phyloP scores from a whole-genome alignment of 2,888 invertebrate species.

The Cephalotes varians region DNA sequence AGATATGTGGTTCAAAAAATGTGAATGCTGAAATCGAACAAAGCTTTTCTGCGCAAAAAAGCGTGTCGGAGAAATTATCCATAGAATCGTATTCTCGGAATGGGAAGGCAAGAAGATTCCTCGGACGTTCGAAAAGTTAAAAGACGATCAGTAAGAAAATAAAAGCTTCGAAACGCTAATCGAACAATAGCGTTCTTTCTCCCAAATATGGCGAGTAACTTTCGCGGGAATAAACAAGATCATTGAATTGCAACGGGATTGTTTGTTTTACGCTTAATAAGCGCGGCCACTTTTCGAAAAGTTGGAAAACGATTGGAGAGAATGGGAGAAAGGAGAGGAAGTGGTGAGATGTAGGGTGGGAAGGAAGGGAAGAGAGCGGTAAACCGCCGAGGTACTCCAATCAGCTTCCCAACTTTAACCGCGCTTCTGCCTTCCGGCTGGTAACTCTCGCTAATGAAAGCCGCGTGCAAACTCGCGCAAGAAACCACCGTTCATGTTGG shows the following conservation, averaged over 20 bases:
- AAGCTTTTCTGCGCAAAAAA: not conserved
- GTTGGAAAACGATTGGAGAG: constrained; percentile 36
- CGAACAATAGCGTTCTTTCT: not conserved
- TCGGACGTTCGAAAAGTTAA: not conserved
- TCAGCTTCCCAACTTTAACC: constrained; percentile 52
- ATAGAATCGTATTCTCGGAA: not conserved
- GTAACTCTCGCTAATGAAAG: constrained; percentile 47
- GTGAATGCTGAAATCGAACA: not conserved
- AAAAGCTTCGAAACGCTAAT: not conserved
- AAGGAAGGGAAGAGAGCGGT: not conserved
- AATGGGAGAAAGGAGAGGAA: constrained; percentile 1
- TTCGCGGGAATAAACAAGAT: constrained; percentile 24
- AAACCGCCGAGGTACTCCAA: constrained; percentile 46
- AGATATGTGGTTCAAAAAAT: not conserved
- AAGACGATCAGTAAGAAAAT: not conserved
- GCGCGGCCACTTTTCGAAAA: constrained; percentile 36
- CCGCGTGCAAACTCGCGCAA: constrained; percentile 46
- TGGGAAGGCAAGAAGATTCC: not conserved
- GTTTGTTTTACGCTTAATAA: constrained; percentile 36
- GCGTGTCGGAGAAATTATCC: not conserved
- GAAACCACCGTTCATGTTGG: constrained; percentile 39
- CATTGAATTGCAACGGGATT: constrained; percentile 23
- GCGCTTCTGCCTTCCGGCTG: constrained; percentile 53
- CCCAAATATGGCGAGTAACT: not conserved
- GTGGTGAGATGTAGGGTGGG: not conserved